phyloP scores from a whole-genome alignment of 2,113 vertebrate genomes.

The Nyctibius bracteatus region DNA sequence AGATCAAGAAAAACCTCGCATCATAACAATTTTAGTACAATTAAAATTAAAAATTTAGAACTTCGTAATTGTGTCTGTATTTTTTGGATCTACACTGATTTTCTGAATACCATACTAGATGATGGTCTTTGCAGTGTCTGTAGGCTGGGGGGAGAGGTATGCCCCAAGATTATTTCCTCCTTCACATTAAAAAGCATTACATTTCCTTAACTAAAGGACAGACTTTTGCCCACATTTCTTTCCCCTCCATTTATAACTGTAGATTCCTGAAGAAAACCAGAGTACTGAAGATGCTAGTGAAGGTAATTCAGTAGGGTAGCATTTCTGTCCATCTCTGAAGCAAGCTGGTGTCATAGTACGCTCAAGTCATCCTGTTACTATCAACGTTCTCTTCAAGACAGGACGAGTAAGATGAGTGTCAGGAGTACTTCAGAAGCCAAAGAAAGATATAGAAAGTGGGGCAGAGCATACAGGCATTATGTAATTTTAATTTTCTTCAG shows the following conservation, averaged over 20 bases:
- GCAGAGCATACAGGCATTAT: fast-evolving
- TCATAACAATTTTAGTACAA: neutral
- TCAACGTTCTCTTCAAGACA: neutral
- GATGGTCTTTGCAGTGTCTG: neutral
- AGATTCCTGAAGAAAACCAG: neutral
- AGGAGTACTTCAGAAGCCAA: neutral
- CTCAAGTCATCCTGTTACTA: neutral
- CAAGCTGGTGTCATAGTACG: neutral
- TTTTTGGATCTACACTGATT: neutral
- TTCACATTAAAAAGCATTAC: neutral
- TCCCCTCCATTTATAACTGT: neutral
- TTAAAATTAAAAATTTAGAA: neutral
- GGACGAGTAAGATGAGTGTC: neutral
- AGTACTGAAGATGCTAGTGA: neutral
- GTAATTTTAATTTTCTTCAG: neutral
- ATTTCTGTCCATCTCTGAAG: neutral
- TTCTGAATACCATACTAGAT: neutral
- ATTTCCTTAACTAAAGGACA: neutral
- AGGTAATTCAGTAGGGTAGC: neutral
- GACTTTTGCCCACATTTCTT: neutral
- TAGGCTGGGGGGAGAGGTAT: neutral
- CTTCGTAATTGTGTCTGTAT: neutral
- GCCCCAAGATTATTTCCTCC: neutral
- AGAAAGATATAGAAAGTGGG: neutral
- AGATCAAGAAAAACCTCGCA: neutral